Evolutionary conservation across 2,113 vertebrate genomes (phyloP), one percentile per base, ranked within the genome.

Genomic region (Albula goreensis): DNA sequence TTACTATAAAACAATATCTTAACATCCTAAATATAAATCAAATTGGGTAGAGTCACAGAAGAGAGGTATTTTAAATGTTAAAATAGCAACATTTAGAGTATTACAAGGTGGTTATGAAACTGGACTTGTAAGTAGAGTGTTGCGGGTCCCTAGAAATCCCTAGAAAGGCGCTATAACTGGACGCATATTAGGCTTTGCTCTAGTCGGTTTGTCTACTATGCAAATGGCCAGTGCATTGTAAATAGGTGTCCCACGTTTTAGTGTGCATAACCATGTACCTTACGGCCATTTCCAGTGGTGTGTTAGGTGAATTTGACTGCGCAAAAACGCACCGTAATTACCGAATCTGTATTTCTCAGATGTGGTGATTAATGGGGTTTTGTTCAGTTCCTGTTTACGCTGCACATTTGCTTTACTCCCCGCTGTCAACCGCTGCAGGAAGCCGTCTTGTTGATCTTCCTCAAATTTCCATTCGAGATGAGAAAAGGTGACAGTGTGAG

Each of bases 391-490:
- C 63, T 31, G 70, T 74, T 74, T 10, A 74, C 31, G 70, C 10
- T 74, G 70, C 70, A 74, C 25, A 25, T n/a, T 74, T 74, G n/a
- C n/a, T n/a, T 74, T 31, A 31, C 25, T 74, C 17, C 15, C 9
- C 9, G n/a, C 22, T 25, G 70, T 74, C 0, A 74, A 74, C 9
- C 3, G 0, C 70, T 25, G 31, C 70, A 74, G 70, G 70, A 74
- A 41, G 56, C 48, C 78, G 17, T 22, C 19, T 57, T n/a, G 78
- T 41, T 85, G 52, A 85, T 60, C 50, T 77, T 12, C 11, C 77
- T 48, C 63, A n/a, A 78, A 60, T 80, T 85, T 80, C 77, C 53
- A 80, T 80, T 80, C 22, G 41, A 74, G 60, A 22, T 53, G 17
- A 80, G 80, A 85, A 80, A 79, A 57, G 77, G 56, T 53, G 22